Evolutionary conservation across 2,113 vertebrate species (phyloP).

Genomic region (Limnothrissa miodon): DNA sequence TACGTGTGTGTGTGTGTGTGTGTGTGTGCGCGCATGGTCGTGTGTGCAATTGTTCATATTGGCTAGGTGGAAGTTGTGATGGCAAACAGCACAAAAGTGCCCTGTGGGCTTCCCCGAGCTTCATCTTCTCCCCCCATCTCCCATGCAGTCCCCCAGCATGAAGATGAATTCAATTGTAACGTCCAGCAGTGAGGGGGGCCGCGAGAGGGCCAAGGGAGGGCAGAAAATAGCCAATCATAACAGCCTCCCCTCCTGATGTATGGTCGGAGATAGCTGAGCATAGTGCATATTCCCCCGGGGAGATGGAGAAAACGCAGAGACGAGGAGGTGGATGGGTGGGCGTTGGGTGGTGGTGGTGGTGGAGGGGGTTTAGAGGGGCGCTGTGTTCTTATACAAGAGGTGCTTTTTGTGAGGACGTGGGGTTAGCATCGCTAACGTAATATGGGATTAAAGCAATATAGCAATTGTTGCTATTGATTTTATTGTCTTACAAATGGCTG

Average conservation of each 20-base stretch:
- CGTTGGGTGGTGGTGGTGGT: too few relatives aligned
- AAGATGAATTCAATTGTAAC: slow-evolving; percentile 60
- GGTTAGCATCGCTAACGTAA: slow-evolving; percentile 35
- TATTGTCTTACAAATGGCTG: slow-evolving; percentile 57
- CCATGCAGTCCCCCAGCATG: slow-evolving; percentile 55
- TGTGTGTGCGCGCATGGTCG: background rate
- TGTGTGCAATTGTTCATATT: slow-evolving; percentile 2
- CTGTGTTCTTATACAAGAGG: slow-evolving; percentile 42
- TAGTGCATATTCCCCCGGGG: background rate
- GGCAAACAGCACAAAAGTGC: background rate
- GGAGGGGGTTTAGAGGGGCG: background rate
- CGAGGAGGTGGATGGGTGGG: background rate
- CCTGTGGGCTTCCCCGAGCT: background rate
- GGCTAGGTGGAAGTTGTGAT: background rate
- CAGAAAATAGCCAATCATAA: slow-evolving; percentile 8
- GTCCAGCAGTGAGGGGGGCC: slow-evolving; percentile 50
- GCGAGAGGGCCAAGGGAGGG: background rate
- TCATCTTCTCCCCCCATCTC: slow-evolving; percentile 30
- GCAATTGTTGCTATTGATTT: slow-evolving; percentile 58
- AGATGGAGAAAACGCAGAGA: background rate
- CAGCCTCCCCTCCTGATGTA: background rate
- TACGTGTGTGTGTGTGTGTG: background rate
- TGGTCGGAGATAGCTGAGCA: background rate
- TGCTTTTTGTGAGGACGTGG: slow-evolving; percentile 43
- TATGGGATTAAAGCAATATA: slow-evolving; percentile 47